These are phyloP conservation scores for Clytia hemisphaerica DNA, from an alignment of 30 jellyfish, hydroid and myxozoan species.

Conservation along the genomic window DNA sequence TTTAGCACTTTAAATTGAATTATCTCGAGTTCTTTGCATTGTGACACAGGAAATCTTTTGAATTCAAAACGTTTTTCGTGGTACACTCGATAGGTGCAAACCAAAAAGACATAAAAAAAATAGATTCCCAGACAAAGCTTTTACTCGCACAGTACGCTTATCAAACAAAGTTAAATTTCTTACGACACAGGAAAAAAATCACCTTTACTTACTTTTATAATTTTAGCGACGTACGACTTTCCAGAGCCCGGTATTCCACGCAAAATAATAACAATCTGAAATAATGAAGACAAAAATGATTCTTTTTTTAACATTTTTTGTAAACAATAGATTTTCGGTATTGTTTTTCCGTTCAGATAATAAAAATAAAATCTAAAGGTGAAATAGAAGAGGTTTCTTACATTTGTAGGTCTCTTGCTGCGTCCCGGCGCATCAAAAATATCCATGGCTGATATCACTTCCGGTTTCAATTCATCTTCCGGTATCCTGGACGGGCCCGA, in stretches of 20 bases:
- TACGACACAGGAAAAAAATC: no score
- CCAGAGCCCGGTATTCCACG: conserved; percentile 99
- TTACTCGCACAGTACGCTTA: no score
- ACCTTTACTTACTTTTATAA: conserved; percentile 70
- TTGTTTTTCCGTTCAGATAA: background rate
- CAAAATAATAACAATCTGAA: conserved; percentile 75
- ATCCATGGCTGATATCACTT: conserved; percentile 70
- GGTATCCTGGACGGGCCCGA: conserved; percentile 1
- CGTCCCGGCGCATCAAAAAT: conserved; percentile 84
- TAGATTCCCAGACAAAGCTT: no score
- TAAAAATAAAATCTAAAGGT: background rate
- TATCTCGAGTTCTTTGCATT: no score
- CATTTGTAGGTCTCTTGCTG: conserved; percentile 72
- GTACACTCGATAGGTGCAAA: no score
- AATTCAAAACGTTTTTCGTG: no score
- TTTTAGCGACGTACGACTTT: conserved; percentile 78
- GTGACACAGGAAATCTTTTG: no score
- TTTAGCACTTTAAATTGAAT: no score
- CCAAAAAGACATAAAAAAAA: no score
- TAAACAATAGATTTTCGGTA: background rate
- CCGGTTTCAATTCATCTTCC: conserved; percentile 60
- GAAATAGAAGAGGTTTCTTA: conserved; percentile 8
- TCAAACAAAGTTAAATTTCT: no score
- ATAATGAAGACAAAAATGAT: background rate
- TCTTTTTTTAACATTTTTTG: background rate